Evolutionary conservation across 2,113 vertebrate genomes (phyloP).

Genomic region (Oreamnos americanus): DNA sequence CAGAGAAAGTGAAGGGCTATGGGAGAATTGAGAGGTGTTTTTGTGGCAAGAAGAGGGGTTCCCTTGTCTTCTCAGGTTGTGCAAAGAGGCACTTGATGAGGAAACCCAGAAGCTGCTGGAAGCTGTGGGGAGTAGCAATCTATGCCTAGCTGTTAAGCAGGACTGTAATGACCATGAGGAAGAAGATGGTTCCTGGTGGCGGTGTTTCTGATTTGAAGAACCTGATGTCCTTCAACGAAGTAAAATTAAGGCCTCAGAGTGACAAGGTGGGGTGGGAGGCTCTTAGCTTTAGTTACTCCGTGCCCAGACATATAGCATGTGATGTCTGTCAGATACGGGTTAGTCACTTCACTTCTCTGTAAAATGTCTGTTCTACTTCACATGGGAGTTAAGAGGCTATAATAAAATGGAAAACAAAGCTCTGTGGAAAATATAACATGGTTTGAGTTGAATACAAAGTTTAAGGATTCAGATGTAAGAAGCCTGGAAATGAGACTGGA

Average conservation of each 20-base stretch:
- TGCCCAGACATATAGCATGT: background rate
- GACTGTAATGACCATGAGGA: background rate
- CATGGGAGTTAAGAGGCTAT: background rate
- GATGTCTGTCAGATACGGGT: background rate
- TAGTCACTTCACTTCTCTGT: constrained; percentile 2
- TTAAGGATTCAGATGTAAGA: background rate
- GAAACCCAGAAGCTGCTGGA: constrained; percentile 43
- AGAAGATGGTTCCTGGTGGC: constrained; percentile 53
- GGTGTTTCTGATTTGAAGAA: constrained; percentile 47
- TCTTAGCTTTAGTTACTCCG: background rate
- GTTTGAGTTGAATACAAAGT: constrained; percentile 8
- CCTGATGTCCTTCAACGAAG: background rate
- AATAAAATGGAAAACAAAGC: constrained; percentile 42
- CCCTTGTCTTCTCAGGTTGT: constrained; percentile 65
- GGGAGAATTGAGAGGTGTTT: background rate
- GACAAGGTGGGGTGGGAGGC: background rate
- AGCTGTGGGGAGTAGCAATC: background rate
- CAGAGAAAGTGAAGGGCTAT: background rate
- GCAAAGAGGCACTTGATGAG: constrained; percentile 28
- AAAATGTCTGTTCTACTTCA: constrained; percentile 31
- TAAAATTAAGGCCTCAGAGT: background rate
- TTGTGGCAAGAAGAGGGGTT: background rate
- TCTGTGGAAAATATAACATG: background rate
- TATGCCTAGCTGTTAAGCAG: background rate
- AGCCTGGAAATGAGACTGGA: background rate